Evolutionary conservation across 2,113 vertebrate species (phyloP).

Genomic region (Psephotus haematonotus): DNA sequence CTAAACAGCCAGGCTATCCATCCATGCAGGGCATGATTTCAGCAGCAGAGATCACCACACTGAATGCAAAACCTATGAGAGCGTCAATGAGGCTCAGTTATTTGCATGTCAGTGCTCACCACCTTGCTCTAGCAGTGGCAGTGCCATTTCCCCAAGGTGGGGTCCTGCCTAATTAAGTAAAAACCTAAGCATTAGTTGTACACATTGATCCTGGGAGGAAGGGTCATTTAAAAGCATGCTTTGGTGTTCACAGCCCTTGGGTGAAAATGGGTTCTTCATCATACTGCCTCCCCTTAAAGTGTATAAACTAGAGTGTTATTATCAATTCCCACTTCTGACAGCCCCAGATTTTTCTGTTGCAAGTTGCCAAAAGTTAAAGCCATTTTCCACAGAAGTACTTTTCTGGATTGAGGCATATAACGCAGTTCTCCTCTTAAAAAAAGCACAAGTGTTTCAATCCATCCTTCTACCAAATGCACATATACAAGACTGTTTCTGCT

Average conservation of each 20-base stretch:
- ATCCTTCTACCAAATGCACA: neutral
- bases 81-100: neutral
- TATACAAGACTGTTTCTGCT: neutral
- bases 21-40: neutral
- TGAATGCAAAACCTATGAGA: neutral
- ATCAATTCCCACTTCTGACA: neutral
- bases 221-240: neutral
- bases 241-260: neutral
- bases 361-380: neutral
- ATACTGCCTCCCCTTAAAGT: neutral
- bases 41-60: neutral
- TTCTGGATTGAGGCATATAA: neutral
- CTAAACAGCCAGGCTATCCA: neutral
- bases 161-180: neutral
- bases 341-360: neutral
- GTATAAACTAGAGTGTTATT: neutral
- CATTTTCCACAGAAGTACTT: neutral
- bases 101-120: rapidly evolving
- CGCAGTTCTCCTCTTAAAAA: neutral
- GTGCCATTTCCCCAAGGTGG: neutral
- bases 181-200: neutral
- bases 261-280: neutral
- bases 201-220: neutral
- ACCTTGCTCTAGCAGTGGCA: neutral
- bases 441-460: neutral